Base-by-base conservation (phyloP, 1,140 invertebrate genomes). In the Anthonomus grandis region DNA sequence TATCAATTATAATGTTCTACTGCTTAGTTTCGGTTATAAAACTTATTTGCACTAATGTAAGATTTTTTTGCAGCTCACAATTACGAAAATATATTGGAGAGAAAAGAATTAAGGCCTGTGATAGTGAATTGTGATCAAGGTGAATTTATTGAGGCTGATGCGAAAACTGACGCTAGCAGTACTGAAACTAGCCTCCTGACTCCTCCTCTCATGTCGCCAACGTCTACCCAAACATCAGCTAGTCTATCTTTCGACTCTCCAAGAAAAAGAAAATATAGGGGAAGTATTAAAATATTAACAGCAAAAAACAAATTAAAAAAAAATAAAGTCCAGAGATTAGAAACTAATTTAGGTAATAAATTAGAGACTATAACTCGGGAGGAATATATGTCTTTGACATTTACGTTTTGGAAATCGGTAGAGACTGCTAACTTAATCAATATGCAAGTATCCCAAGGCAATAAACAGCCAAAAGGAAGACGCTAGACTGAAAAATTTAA, bases 221-320 rank as follows among this genome's bases (percentile, higher is more conserved):
- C 41, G 23, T 44, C 24, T 48, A 38, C 37, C 12, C 37, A 38
- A 38, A 38, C 37, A 38, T 38, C 37, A 15, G 6, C 37, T 21
- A 44, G 41, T 44, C 23, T 44, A 21, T 21, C 4, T 44, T 4
- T 22, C 6, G 13, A 22, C 23, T 6, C 41, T 18, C 41, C 41
- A 22, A 44, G 41, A 44, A 44, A 44, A 13, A 44, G 13, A 4
- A 44, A 44, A 44, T 44, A 22, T 19, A 44, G 18, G 18, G 17
- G 23, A 21, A 13, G 6, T 44, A 44, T 44, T 44, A 44, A 22
- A 22, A 19, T 21, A 6, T 44, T 44, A 21, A 44, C 41, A 8
- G 15, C 21, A 44, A 21, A 21, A 44, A 44, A 44, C 18, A 44
- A 17, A 44, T 44, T 6, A 13, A 21, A 21, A 21, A 8, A 21